Evolutionary conservation across 2,797 vertebrate genomes (phyloP).

Genomic region (Thamnophis elegans): DNA sequence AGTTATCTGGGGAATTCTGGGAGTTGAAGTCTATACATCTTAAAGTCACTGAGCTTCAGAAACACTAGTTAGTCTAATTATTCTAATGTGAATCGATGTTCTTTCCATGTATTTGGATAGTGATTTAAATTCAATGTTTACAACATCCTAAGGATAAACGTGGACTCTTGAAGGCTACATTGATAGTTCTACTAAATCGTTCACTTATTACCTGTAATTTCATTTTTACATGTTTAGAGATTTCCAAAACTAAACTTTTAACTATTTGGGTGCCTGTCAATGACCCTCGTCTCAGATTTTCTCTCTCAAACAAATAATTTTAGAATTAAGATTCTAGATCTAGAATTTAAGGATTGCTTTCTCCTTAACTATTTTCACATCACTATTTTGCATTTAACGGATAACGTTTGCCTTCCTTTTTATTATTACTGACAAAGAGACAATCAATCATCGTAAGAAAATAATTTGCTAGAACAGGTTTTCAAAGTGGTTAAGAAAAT

Average conservation of each 20-base stretch:
- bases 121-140: background rate
- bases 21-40: background rate
- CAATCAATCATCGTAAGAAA: background rate
- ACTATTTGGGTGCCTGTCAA: background rate
- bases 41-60: background rate
- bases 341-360: background rate
- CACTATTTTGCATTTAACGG: background rate
- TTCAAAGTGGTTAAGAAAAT: background rate
- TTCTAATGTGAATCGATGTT: background rate
- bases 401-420: background rate
- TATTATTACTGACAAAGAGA: background rate
- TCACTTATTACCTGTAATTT: background rate
- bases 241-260: background rate
- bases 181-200: background rate
- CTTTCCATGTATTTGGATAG: background rate
- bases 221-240: background rate
- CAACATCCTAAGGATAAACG: background rate
- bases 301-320: background rate
- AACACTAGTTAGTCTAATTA: background rate
- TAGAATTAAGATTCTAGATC: background rate
- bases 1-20: background rate
- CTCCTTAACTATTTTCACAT: background rate
- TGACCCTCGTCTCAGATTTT: background rate
- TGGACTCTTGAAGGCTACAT: background rate
- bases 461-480: background rate